phyloP scores from a whole-genome alignment of 1,140 invertebrate species.

The Idris sp. region DNA sequence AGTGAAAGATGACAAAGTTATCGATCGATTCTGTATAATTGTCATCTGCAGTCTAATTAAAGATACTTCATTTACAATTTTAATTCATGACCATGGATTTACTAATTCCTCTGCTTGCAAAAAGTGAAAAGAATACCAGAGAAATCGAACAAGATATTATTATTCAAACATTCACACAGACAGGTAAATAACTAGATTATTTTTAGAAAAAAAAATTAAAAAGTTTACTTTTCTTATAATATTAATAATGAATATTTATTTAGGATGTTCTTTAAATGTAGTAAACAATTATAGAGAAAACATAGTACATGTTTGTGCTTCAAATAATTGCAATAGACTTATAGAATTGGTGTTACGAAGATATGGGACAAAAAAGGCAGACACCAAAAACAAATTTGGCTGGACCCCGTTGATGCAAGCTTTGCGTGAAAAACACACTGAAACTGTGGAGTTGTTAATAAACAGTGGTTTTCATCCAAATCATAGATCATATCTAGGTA shows the following conservation, averaged over 20 bases:
- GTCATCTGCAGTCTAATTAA: too few relatives aligned
- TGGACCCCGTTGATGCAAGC: conserved; percentile 80
- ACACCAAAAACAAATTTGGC: conserved; percentile 76
- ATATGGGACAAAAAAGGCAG: conserved; percentile 62
- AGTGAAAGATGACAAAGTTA: too few relatives aligned
- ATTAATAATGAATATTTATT: conserved; percentile 4
- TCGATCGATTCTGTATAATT: too few relatives aligned
- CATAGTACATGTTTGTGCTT: conserved; percentile 70
- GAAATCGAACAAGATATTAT: conserved; percentile 1
- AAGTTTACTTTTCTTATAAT: background rate
- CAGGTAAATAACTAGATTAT: conserved; percentile 10
- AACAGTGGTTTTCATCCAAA: conserved; percentile 71
- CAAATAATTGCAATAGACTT: conserved; percentile 67
- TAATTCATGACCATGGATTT: too few relatives aligned
- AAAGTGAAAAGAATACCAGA: too few relatives aligned
- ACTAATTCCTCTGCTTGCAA: too few relatives aligned
- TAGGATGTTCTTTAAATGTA: conserved; percentile 71
- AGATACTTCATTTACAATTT: too few relatives aligned
- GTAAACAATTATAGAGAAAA: conserved; percentile 72
- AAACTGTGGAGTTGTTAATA: conserved; percentile 73
- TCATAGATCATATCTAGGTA: conserved; percentile 76
- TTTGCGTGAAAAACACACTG: conserved; percentile 74
- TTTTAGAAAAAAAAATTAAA: background rate
- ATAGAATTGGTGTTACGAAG: conserved; percentile 66
- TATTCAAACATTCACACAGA: background rate